These are phyloP conservation scores for Haplotaxodon microlepis DNA, from an alignment of 2,113 vertebrate species.

Conservation along the genomic window DNA sequence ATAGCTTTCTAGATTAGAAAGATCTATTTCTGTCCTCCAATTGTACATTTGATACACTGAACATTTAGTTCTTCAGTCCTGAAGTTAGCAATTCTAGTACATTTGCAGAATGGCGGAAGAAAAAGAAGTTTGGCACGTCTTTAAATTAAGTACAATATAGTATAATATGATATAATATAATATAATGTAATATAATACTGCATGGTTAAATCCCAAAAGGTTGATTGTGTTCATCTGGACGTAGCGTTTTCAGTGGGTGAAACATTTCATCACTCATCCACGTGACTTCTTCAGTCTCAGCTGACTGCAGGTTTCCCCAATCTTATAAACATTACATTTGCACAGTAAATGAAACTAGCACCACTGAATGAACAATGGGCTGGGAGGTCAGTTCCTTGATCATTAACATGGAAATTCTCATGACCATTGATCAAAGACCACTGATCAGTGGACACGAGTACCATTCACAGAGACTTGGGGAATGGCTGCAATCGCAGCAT, in stretches of 20 bases:
- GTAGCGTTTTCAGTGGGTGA: not conserved
- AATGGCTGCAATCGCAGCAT: not conserved
- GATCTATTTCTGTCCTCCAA: not conserved
- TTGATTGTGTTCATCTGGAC: not conserved
- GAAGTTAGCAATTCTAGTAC: not conserved
- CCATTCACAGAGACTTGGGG: not conserved
- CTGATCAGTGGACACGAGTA: not conserved
- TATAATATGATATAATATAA: not conserved
- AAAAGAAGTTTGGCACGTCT: not conserved
- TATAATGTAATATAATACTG: not conserved
- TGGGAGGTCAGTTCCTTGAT: not conserved
- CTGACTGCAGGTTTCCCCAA: not conserved
- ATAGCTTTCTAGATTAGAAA: not conserved
- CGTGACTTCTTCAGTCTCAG: not conserved
- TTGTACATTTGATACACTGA: not conserved
- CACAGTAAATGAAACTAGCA: not conserved
- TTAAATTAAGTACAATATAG: not conserved
- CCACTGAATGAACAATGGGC: not conserved
- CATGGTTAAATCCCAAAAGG: not conserved
- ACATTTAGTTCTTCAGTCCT: not conserved
- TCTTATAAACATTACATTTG: not conserved
- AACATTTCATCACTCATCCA: not conserved
- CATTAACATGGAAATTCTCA: not conserved
- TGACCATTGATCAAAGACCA: not conserved
- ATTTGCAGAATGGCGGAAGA: not conserved